Evolutionary conservation across 2,888 invertebrate species (phyloP).

Genomic region (Osmoderma eremita): DNA sequence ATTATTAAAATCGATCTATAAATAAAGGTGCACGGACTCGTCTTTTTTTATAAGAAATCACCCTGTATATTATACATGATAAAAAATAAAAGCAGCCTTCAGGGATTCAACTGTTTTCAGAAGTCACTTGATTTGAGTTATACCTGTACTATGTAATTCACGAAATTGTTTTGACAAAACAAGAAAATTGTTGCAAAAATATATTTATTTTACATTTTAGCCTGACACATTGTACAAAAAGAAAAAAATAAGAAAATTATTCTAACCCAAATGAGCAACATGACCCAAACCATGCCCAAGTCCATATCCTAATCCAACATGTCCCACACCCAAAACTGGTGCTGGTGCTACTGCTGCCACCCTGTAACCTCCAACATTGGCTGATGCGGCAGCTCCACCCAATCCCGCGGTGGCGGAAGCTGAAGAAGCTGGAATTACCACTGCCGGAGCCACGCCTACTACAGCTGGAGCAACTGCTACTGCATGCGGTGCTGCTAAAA

Average conservation of each 20-base stretch:
- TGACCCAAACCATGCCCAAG: slow-evolving; percentile 16
- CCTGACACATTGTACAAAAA: background rate
- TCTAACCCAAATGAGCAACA: slow-evolving; percentile 15
- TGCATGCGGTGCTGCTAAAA: slow-evolving; percentile 1
- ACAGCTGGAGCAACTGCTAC: slow-evolving; percentile 2
- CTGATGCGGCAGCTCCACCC: slow-evolving; percentile 25
- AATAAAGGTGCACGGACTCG: too few species aligned
- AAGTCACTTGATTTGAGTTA: too few species aligned
- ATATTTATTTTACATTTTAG: too few species aligned
- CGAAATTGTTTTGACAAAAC: too few species aligned
- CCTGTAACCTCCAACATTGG: slow-evolving; percentile 12
- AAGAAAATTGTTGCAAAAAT: too few species aligned
- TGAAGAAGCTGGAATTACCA: slow-evolving; percentile 17
- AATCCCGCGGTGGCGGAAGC: slow-evolving; percentile 14
- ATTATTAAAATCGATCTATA: too few species aligned
- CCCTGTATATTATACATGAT: too few species aligned
- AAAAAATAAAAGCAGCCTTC: too few species aligned
- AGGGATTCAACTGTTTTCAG: too few species aligned
- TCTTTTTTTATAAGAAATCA: too few species aligned
- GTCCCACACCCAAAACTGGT: slow-evolving; percentile 10
- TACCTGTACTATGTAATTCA: too few species aligned
- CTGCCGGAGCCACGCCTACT: background rate
- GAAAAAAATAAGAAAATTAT: background rate
- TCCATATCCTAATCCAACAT: background rate
- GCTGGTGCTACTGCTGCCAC: slow-evolving; percentile 16